Conservation (phyloP, 2,888 invertebrate species). For the Heliconius cydno region DNA sequence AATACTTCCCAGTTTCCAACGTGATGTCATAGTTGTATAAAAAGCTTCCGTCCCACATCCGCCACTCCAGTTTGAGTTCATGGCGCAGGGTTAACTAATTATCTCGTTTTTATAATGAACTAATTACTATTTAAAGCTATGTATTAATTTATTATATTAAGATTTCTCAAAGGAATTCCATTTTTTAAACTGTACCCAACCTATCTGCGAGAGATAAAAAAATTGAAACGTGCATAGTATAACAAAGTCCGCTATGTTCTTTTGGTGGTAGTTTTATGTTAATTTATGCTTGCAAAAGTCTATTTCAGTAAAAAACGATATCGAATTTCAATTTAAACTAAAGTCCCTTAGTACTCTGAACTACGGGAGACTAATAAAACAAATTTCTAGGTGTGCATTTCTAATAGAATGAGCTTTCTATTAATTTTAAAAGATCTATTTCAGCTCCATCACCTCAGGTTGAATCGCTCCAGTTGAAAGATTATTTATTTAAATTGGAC, state of each 20-base stretch:
- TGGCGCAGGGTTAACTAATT: conserved; percentile 66
- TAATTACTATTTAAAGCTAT: not conserved
- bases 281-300: too few species aligned
- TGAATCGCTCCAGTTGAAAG: not conserved
- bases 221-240: too few species aligned
- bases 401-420: not conserved
- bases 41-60: conserved; percentile 54
- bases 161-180: too few species aligned
- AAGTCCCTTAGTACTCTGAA: not conserved
- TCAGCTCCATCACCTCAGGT: not conserved
- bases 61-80: conserved; percentile 68
- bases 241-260: too few species aligned
- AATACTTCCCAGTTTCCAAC: conserved; percentile 27
- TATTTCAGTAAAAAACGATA: too few species aligned
- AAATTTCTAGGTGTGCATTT: not conserved
- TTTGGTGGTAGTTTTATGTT: too few species aligned
- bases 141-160: too few species aligned
- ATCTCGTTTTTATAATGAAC: not conserved
- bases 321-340: too few species aligned
- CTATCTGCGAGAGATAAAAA: too few species aligned
- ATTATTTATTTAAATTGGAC: conserved; percentile 15
- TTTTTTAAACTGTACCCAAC: too few species aligned
- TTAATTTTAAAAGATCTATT: not conserved
- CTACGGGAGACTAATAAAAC: not conserved
- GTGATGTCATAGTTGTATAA: conserved; percentile 34